phyloP scores from a whole-genome alignment of 2,797 vertebrate genomes.

The Sebastes matsubarae region DNA sequence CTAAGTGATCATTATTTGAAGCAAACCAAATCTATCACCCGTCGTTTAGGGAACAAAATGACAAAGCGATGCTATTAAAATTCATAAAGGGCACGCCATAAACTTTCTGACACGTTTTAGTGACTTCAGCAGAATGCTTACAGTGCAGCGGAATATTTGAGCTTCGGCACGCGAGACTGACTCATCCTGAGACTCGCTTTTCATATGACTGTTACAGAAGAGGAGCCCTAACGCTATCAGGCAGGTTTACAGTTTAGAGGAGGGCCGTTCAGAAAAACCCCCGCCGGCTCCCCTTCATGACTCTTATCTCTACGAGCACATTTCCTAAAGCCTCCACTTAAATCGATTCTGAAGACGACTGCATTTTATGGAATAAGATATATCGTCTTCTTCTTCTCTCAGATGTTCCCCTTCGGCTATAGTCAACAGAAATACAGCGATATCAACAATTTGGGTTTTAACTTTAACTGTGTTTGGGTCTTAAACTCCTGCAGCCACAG shows the following conservation, averaged over 20 bases:
- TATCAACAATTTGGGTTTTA: slow-evolving; percentile 49
- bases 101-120: slow-evolving; percentile 59
- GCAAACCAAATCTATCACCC: slow-evolving; percentile 42
- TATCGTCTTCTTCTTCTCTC: slow-evolving; percentile 22
- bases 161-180: slow-evolving; percentile 39
- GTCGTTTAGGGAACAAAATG: slow-evolving; percentile 24
- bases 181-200: slow-evolving; percentile 56
- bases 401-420: background rate
- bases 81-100: slow-evolving; percentile 33
- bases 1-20: slow-evolving; percentile 52
- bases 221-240: slow-evolving; percentile 54
- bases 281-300: slow-evolving; percentile 47
- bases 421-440: slow-evolving; percentile 17
- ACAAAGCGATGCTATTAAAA: slow-evolving; percentile 55
- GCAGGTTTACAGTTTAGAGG: slow-evolving; percentile 66
- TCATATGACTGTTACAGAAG: slow-evolving; percentile 53
- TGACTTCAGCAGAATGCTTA: slow-evolving; percentile 59
- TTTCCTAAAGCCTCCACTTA: slow-evolving; percentile 68
- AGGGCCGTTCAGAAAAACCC: slow-evolving; percentile 31
- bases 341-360: slow-evolving; percentile 72
- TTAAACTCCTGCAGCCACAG: slow-evolving; percentile 15
- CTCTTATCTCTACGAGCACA: slow-evolving; percentile 76
- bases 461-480: slow-evolving; percentile 14
- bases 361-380: slow-evolving; percentile 66
- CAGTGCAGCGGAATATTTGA: slow-evolving; percentile 43